Base-by-base conservation (phyloP, 2,888 invertebrate species). In the Tanaodytes sp. region DNA sequence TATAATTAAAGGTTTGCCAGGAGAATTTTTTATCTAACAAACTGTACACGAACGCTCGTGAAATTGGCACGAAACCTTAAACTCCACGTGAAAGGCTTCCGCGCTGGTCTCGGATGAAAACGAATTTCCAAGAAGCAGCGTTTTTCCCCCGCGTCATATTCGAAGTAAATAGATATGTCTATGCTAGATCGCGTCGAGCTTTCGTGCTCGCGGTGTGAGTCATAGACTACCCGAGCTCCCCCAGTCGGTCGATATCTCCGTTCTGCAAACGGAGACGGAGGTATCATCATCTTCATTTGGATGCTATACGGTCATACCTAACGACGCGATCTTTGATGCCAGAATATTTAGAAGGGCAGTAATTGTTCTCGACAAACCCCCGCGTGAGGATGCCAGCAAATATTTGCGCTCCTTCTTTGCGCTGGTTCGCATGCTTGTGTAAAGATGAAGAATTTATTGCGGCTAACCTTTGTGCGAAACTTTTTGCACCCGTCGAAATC, bases 361-460 rank as follows among this genome's bases (percentile, higher is more conserved):
- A 70, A 70, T 70, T 70, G 70, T 65, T 70, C 64, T 63, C 69
- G 64, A 51, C 64, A 69, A 64, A 42, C 64, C 64, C 14, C n/a
- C n/a, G 63, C 48, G 39, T 11, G 31, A 63, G 54, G 68, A 69
- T 52, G 58, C 59, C 15, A 31, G 58, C 51, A 49, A 69, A 64
- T 69, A 64, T 64, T 69, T 69, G 59, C 46, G 23, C 58, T 59
- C 54, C 43, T 63, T 69, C 69, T 70, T 61, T 69, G 54, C 42
- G 39, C 37, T 12, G 52, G 58, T 52, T 58, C 54, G 54, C 59
- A 52, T 63, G 63, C 54, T 63, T 63, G 63, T 54, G 45, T 49
- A 45, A 45, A 69, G 68, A 69, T 54, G 58, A 63, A 63, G 54
- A 59, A 63, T 69, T 69, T 63, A 69, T 69, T 63, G 63, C 54